Conservation (phyloP, 1,140 invertebrate species). For the Ostrea edulis region DNA sequence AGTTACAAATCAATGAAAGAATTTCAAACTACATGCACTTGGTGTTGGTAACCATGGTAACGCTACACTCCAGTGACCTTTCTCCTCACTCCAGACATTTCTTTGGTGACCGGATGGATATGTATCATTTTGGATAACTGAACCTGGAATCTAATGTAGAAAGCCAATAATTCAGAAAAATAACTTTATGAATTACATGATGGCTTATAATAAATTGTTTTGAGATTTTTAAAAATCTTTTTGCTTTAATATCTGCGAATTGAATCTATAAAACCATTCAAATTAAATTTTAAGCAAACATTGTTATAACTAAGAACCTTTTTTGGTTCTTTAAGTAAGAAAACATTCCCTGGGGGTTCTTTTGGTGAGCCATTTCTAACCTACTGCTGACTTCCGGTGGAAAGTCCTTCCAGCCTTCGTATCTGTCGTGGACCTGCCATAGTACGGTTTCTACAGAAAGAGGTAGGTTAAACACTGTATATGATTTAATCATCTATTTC, state of each 20-base stretch:
- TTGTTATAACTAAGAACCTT: not conserved
- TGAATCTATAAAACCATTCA: too few species aligned
- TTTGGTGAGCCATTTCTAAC: not conserved
- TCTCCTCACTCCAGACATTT: not conserved
- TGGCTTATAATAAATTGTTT: too few species aligned
- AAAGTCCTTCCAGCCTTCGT: not conserved
- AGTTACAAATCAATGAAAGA: too few species aligned
- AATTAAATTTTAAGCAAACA: not conserved
- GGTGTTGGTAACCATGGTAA: too few species aligned
- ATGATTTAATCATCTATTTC: too few species aligned
- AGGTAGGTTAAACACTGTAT: too few species aligned
- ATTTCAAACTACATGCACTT: too few species aligned
- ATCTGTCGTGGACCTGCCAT: not conserved
- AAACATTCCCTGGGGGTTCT: not conserved
- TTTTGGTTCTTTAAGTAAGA: not conserved
- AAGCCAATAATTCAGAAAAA: too few species aligned
- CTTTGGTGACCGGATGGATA: slow-evolving; percentile 13
- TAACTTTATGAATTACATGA: too few species aligned
- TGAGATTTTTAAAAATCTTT: too few species aligned
- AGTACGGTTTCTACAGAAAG: not conserved
- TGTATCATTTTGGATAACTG: slow-evolving; percentile 28
- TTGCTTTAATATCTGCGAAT: too few species aligned
- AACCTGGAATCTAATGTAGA: not conserved
- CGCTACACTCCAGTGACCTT: not conserved
- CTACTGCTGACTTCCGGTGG: not conserved